phyloP scores from a whole-genome alignment of 2,888 invertebrate species.

The Apodemia mormo region DNA sequence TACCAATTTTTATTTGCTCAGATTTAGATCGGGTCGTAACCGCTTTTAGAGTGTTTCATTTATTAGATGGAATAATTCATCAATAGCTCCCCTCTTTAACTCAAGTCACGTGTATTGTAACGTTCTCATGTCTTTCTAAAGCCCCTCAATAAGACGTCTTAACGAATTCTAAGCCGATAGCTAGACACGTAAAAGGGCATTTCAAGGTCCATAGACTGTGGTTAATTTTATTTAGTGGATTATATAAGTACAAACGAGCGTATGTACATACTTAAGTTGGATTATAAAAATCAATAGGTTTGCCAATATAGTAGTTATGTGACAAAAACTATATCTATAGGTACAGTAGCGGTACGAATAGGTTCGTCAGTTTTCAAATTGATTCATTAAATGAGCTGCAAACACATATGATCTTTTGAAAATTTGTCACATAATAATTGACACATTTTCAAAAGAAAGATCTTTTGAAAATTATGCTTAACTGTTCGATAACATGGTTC shows the following conservation, averaged over 20 bases:
- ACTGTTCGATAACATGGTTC: too few species aligned
- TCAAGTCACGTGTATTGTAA: slow-evolving; percentile 9
- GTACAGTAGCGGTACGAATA: too few species aligned
- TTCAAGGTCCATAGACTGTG: neutral
- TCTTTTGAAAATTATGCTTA: too few species aligned
- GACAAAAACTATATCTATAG: too few species aligned
- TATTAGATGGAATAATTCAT: neutral
- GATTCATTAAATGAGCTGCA: too few species aligned
- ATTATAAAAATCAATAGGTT: neutral
- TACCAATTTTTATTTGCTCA: too few species aligned
- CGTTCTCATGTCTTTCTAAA: slow-evolving; percentile 5
- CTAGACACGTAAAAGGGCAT: neutral
- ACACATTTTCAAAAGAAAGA: too few species aligned
- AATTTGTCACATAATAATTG: too few species aligned
- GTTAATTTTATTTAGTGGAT: neutral
- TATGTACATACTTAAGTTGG: neutral
- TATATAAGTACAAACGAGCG: neutral
- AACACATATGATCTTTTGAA: too few species aligned
- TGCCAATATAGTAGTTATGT: too few species aligned
- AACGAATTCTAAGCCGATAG: slow-evolving; percentile 7
- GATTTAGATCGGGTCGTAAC: too few species aligned
- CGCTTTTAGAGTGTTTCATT: neutral
- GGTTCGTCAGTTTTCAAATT: too few species aligned
- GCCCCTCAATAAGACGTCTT: slow-evolving; percentile 16
- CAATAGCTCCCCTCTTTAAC: slow-evolving; percentile 12